Evolutionary conservation across 2,113 vertebrate genomes (phyloP).

Genomic region (Pardalotus punctatus): DNA sequence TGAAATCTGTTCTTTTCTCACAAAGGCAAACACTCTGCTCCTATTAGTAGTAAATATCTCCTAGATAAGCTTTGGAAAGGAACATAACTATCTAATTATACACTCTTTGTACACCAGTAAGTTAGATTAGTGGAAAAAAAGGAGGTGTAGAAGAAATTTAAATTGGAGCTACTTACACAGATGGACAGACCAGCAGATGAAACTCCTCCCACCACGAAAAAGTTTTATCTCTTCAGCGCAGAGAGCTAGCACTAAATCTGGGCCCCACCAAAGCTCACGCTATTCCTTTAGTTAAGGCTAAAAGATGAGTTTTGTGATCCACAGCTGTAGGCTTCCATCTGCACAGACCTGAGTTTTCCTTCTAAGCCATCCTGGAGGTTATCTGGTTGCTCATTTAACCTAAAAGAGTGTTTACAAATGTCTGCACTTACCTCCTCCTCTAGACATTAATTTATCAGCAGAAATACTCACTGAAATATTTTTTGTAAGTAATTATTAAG

Average conservation of each 20-base stretch:
- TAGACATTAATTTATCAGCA: background rate
- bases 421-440: background rate
- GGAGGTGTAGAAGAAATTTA: background rate
- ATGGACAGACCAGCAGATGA: background rate
- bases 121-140: background rate
- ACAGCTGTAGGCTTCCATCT: background rate
- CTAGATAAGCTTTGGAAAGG: conserved; percentile 75
- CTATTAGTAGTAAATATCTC: conserved; percentile 55
- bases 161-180: background rate
- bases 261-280: background rate
- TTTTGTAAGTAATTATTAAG: background rate
- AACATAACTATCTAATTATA: conserved; percentile 65
- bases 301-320: background rate
- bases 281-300: background rate
- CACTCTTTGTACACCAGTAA: conserved; percentile 37
- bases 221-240: background rate
- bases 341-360: background rate
- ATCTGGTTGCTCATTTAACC: background rate
- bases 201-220: background rate
- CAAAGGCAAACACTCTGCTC: conserved; percentile 46
- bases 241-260: background rate
- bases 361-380: background rate
- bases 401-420: background rate
- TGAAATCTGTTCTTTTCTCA: conserved; percentile 80
- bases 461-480: background rate